Percentiles rank a stretch among this genome's conserved stretches.
These are phyloP conservation scores for Enteromius anoplus DNA, from an alignment of 2,797 vertebrate genomes.

Conservation along the genomic window DNA sequence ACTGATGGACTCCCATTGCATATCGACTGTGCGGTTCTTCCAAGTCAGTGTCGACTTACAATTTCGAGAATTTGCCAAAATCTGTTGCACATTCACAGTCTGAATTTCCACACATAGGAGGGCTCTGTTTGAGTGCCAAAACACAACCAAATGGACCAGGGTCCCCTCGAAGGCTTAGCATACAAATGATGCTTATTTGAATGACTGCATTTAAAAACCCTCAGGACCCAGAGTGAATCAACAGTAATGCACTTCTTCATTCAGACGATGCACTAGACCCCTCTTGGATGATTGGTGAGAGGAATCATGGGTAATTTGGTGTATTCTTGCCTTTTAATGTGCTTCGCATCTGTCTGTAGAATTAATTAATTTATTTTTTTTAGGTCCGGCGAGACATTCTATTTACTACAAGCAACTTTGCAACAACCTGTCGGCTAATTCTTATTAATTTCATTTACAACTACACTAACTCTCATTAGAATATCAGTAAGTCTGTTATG, in stretches of 20 bases:
- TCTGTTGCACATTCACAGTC: slow-evolving; percentile 50
- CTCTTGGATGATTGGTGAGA: slow-evolving; percentile 11
- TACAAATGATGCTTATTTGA: slow-evolving; percentile 71
- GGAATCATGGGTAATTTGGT: slow-evolving; percentile 7
- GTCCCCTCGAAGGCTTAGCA: slow-evolving; percentile 63
- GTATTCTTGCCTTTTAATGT: slow-evolving; percentile 20
- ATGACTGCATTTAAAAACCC: slow-evolving; percentile 67
- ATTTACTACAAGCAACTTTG: background rate
- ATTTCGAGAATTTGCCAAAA: slow-evolving; percentile 48
- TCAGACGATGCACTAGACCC: slow-evolving; percentile 44
- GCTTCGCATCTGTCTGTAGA: background rate
- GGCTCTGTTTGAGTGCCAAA: slow-evolving; percentile 56
- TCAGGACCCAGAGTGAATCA: slow-evolving; percentile 48
- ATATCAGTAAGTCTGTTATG: background rate
- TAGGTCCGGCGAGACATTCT: background rate
- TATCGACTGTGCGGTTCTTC: slow-evolving; percentile 30
- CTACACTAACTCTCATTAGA: background rate
- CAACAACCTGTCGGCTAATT: background rate
- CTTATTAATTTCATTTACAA: background rate
- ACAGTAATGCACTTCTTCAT: slow-evolving; percentile 53
- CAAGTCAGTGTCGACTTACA: slow-evolving; percentile 33
- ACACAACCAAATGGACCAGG: slow-evolving; percentile 48
- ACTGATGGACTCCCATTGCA: background rate
- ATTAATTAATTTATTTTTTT: background rate
- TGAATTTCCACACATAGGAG: slow-evolving; percentile 52